Evolutionary conservation across 2,113 vertebrate species (phyloP).

Genomic region (Scopus umbretta): DNA sequence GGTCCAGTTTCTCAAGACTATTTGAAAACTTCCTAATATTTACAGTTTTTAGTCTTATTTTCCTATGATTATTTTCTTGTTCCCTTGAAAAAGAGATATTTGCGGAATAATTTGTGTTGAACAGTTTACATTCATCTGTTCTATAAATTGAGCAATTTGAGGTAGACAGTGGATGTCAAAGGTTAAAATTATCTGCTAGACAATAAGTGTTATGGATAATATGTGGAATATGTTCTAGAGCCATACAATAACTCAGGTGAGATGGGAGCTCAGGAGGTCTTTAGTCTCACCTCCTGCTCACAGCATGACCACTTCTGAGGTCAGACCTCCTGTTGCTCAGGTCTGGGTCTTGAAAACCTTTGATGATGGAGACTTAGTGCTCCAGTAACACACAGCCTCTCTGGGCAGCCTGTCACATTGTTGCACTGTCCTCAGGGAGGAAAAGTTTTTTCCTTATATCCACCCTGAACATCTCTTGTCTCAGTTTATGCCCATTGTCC

Average conservation of each 20-base stretch:
- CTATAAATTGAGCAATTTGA: neutral
- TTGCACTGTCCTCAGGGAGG: too few species aligned
- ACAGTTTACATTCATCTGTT: neutral
- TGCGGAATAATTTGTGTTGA: neutral
- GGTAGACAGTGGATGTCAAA: neutral
- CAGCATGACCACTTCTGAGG: neutral
- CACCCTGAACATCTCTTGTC: neutral
- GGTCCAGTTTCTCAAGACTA: neutral
- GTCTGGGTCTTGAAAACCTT: neutral
- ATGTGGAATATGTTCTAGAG: neutral
- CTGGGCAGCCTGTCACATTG: too few species aligned
- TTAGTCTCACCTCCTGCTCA: neutral
- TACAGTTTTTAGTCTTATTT: neutral
- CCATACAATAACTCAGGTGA: neutral
- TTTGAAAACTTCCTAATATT: neutral
- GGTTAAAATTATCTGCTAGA: neutral
- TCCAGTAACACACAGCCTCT: neutral
- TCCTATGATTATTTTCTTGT: neutral
- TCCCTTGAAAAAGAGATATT: neutral
- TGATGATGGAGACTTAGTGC: fast-evolving
- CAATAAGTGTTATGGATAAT: neutral
- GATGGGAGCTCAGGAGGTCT: neutral
- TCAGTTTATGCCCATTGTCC: neutral
- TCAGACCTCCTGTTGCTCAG: neutral
- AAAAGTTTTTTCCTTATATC: neutral